These are phyloP conservation scores for Sebastes oblongus DNA, from an alignment of 2,797 vertebrate species.

Conservation along the genomic window DNA sequence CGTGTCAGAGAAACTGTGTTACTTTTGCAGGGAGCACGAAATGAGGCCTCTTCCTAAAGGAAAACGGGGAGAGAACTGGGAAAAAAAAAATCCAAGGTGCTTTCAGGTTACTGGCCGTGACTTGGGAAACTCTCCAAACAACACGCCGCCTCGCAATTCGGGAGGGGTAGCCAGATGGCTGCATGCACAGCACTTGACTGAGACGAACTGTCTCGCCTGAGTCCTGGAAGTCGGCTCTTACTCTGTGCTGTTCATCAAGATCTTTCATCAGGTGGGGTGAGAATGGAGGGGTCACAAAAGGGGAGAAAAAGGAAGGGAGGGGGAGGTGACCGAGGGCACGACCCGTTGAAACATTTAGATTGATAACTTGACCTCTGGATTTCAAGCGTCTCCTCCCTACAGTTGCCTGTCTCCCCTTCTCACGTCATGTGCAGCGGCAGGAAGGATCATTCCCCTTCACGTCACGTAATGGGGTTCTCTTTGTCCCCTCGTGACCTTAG, in stretches of 20 bases:
- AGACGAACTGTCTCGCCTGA: slow-evolving; percentile 43
- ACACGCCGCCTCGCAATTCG: slow-evolving; percentile 20
- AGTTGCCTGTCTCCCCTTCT: slow-evolving; percentile 68
- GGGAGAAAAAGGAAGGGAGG: not conserved
- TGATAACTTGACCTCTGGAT: slow-evolving; percentile 62
- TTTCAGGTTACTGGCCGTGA: slow-evolving; percentile 62
- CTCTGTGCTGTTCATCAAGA: slow-evolving; percentile 39
- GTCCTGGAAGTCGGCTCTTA: slow-evolving; percentile 10
- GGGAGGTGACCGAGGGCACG: slow-evolving; percentile 3
- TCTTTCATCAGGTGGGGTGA: slow-evolving; percentile 55
- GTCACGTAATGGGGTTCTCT: slow-evolving; percentile 45
- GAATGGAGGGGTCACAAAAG: slow-evolving; percentile 35
- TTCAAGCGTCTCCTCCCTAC: slow-evolving; percentile 56
- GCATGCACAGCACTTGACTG: slow-evolving; percentile 27
- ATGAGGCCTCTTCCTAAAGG: slow-evolving; percentile 50
- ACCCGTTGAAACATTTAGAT: slow-evolving; percentile 59
- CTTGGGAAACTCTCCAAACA: slow-evolving; percentile 42
- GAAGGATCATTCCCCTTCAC: slow-evolving; percentile 46
- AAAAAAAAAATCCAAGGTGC: slow-evolving; percentile 43
- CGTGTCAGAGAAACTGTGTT: slow-evolving; percentile 50
- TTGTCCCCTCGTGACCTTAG: slow-evolving; percentile 23
- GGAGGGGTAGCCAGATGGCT: slow-evolving; percentile 46
- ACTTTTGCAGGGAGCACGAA: slow-evolving; percentile 59
- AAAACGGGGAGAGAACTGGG: slow-evolving; percentile 9
- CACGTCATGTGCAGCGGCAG: slow-evolving; percentile 68